Evolutionary conservation across 2,797 vertebrate genomes (phyloP), one percentile per base, ranked within the genome.

Genomic region (Falco columbarius): DNA sequence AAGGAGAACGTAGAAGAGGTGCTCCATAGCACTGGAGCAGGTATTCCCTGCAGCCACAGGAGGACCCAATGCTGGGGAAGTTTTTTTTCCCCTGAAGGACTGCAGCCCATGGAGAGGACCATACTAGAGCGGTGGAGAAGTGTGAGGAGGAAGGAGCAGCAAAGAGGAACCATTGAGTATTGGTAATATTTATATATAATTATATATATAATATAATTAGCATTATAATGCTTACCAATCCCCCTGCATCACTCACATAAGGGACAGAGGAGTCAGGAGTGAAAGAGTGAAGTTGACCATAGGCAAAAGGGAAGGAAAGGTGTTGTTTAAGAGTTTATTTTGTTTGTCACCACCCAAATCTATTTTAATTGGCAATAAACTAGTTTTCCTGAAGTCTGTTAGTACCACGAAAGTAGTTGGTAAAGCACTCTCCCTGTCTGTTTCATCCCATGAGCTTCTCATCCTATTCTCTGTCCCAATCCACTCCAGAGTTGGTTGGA

Each of bases 211-310:
- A 38, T 38, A 38, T 38, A 38, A 38, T 38, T 38, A 38, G 36
- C 36, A 44, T 8, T n/a, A 18, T 47, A 72, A 66, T 1, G 22
- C 15, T 3, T 34, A 5, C 16, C 14, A 14, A 44, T 62, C 14
- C 15, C 14, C 12, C 12, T 46, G 12, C 0, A 1, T 8, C 3
- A 4, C 32, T 74, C 36, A 75, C 14, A 14, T 8, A 3, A 2
- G 5, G 24, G 44, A 55, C 55, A 62, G 14, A 40, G 8, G 52
- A 73, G 30, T 40, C 30, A 40, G 23, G 9, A 81, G 14, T 32
- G 54, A 54, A 84, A 20, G 8, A n/a, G 7, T 34, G 17, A 79
- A 26, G 21, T 1, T 55, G 47, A 42, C 22, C 5, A 8, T 47
- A 9, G 40, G 11, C 65, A 56, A 81, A 26, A 58, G 12, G 18